Base-by-base conservation (phyloP, 2,797 vertebrate species). In the Rhabdomys pumilio region DNA sequence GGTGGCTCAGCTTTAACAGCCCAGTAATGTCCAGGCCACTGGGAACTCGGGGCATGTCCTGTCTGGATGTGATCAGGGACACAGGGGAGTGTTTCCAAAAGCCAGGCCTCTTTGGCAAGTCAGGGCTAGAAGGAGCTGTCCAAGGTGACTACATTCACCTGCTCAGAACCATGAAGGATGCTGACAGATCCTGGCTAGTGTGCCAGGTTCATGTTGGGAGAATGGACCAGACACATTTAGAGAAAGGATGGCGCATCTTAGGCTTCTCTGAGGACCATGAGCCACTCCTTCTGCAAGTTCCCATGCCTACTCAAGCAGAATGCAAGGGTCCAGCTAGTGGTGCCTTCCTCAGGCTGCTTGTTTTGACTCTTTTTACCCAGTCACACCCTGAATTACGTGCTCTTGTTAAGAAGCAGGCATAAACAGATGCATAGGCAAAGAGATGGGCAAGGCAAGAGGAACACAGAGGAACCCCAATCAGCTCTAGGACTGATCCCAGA, bases 401-500 rank as follows among this genome's bases (percentile, higher is more conserved):
- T 5, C 12, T 22, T 13, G 50, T n/a, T 11, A 11, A 12, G 53
- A 29, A 65, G 5, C 0, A 8, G 24, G 59, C 0, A 12, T 10
- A 59, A 31, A 53, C 0, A 14, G 2, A 26, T 29, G 29, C 10
- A 5, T 11, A 4, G 4, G 11, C 3, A 3, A 12, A 17, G 0
- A 4, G 4, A 6, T 4, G 3, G 4, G 12, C 0, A 15, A 15
- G 20, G 11, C 1, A 2, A 20, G 22, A 44, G 14, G 14, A 4
- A 0, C 0, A 2, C 9, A 3, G 0, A 0, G 22, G 57, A 26
- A 1, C 3, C 0, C 0, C 17, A 55, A 50, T 38, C 26, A 14
- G 6, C 61, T 38, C 22, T 41, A 50, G 75, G 44, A 53, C 14
- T n/a, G 6, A 20, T 1, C 22, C 47, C 22, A 76, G 75, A 50